Base-by-base conservation (phyloP, 2,113 vertebrate genomes). In the Otis tarda region DNA sequence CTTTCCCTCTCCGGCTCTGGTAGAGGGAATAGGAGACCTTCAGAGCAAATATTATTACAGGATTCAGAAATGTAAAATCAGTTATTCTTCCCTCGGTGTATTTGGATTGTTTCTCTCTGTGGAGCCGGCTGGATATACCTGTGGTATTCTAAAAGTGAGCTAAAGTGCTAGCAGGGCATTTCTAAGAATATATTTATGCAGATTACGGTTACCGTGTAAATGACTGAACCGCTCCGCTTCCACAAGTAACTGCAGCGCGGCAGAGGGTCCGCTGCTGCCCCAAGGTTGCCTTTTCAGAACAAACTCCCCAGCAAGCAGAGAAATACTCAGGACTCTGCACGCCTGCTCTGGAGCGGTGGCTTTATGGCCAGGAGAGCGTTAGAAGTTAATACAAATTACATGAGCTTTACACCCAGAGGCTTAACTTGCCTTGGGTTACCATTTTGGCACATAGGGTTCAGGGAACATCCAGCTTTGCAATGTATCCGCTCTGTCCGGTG, bases 361-460 rank as follows among this genome's bases (percentile, higher is more conserved):
- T 93, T 93, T 17, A 49, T 30, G 5, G 92, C 93, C 90, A 86
- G 90, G 61, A 79, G 86, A 4, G 1, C 1, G 4, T 89, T 81
- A 87, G 90, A 87, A 89, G 73, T 89, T 55, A 52, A 64, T 89
- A 45, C 80, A 92, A 95, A 94, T 97, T 92, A 84, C 83, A 79
- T 41, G 85, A 93, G 96, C 94, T 96, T 97, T 94, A 93, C 94
- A 93, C 94, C 90, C 86, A 17, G 93, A 56, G 80, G 56, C 83
- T 47, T 89, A 12, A 23, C 94, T 92, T 96, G 95, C 96, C 80
- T 95, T 95, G 94, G 80, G 95, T 97, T 96, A 96, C 95, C 76
- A 78, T 41, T 90, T 90, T 96, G 96, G 96, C 96, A 96, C 94
- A 61, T 64, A 33, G 69, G 86, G 35, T 69, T 89, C 57, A 19